Conservation (phyloP, 2,113 vertebrate species). For the Plecturocebus donacophilus region DNA sequence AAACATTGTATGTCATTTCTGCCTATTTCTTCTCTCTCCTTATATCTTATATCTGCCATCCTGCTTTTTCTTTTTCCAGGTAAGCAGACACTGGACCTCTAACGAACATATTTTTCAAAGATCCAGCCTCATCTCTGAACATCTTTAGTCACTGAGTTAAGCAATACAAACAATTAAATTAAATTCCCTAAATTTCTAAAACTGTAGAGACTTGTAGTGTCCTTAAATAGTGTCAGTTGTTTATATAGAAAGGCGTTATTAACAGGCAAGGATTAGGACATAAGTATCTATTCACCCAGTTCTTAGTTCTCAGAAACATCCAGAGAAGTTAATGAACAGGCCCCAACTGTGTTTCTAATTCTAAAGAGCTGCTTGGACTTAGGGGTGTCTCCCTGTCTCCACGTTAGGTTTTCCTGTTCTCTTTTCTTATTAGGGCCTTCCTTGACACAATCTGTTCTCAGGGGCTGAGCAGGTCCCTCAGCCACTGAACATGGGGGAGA, state of each 20-base stretch:
- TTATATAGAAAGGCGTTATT: constrained; percentile 47
- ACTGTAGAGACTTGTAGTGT: neutral
- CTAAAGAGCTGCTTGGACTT: neutral
- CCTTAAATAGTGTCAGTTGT: constrained; percentile 40
- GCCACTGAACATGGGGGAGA: neutral
- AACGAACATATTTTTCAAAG: neutral
- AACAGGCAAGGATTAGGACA: constrained; percentile 14
- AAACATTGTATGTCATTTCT: neutral
- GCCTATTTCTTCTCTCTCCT: neutral
- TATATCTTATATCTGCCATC: neutral
- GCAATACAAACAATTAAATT: neutral
- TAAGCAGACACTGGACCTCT: neutral
- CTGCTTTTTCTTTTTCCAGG: neutral
- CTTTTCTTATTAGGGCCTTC: neutral
- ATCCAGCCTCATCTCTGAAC: neutral
- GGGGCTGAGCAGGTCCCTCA: neutral
- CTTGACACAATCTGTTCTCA: neutral
- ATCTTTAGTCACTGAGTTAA: neutral
- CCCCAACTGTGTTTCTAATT: neutral
- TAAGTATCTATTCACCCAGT: neutral
- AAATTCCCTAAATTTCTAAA: neutral
- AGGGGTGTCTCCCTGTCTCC: neutral
- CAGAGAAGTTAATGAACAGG: neutral
- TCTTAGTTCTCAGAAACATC: constrained; percentile 29
- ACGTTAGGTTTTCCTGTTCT: neutral